Conservation (phyloP, 2,113 vertebrate species). For the Myrmecobius fasciatus region DNA sequence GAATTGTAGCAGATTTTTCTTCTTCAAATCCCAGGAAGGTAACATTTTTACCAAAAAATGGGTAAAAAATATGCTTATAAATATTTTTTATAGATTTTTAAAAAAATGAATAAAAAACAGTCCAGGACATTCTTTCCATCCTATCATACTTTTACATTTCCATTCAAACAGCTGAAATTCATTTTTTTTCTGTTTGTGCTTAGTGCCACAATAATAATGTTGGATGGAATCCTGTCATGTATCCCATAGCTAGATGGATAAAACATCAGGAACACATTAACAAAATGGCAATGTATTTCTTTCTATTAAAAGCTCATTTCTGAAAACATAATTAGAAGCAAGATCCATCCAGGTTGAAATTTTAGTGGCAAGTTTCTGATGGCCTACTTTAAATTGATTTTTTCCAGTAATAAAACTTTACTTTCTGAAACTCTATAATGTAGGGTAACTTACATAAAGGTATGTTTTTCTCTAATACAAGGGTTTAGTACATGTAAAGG, state of each 20-base stretch:
- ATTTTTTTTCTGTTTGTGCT: constrained; percentile 82
- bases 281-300: constrained; percentile 76
- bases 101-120: constrained; percentile 61
- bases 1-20: constrained; percentile 2
- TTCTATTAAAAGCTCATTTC: constrained; percentile 81
- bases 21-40: constrained; percentile 44
- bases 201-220: constrained; percentile 78
- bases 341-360: constrained; percentile 79
- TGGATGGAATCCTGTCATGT: constrained; percentile 78
- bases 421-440: constrained; percentile 64
- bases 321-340: constrained; percentile 78
- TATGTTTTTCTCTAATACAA: constrained; percentile 63
- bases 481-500: constrained; percentile 54
- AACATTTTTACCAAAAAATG: constrained; percentile 27
- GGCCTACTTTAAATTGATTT: constrained; percentile 75
- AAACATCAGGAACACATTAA: constrained; percentile 81
- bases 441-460: constrained; percentile 56
- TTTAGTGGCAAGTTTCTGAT: constrained; percentile 69
- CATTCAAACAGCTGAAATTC: constrained; percentile 81
- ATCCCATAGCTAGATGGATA: constrained; percentile 75
- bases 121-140: constrained; percentile 77
- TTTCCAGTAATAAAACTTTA: constrained; percentile 71
- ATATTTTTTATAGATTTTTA: constrained; percentile 70
- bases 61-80: constrained; percentile 65
- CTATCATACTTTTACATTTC: constrained; percentile 81